phyloP scores from a whole-genome alignment of 2,888 invertebrate genomes.

The Nemurella pictetii region DNA sequence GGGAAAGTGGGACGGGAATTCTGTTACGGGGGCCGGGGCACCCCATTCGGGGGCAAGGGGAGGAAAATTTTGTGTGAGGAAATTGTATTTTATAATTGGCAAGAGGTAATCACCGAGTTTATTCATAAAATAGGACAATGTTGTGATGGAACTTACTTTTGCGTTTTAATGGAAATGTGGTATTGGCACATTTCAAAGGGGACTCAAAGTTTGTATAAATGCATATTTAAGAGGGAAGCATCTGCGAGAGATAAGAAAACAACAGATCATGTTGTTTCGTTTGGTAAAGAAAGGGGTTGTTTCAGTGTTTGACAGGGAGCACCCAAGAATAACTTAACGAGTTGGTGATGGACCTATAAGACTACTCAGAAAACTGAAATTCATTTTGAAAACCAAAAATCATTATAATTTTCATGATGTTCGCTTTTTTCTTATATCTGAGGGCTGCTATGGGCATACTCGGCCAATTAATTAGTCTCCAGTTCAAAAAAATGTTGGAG shows the following conservation, averaged over 20 bases:
- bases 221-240: not conserved
- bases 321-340: not conserved
- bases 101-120: not conserved
- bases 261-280: not conserved
- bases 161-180: not conserved
- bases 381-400: too few relatives aligned
- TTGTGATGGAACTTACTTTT: not conserved
- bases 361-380: not conserved
- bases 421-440: too few relatives aligned
- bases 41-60: not conserved
- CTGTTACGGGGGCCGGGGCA: not conserved
- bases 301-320: not conserved
- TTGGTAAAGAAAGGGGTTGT: not conserved
- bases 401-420: too few relatives aligned
- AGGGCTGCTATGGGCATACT: too few relatives aligned
- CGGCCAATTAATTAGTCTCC: too few relatives aligned
- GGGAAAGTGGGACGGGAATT: not conserved
- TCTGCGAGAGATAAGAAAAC: not conserved
- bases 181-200: not conserved
- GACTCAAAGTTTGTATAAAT: not conserved
- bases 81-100: constrained; percentile 14
- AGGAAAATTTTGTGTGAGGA: not conserved
- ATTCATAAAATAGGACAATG: not conserved
- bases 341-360: not conserved
- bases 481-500: too few relatives aligned